A percentile compares a stretch with the other conserved stretches of the same genome.
Evolutionary conservation across 2,797 vertebrate genomes (phyloP).

Genomic region (Botia kubotai): DNA sequence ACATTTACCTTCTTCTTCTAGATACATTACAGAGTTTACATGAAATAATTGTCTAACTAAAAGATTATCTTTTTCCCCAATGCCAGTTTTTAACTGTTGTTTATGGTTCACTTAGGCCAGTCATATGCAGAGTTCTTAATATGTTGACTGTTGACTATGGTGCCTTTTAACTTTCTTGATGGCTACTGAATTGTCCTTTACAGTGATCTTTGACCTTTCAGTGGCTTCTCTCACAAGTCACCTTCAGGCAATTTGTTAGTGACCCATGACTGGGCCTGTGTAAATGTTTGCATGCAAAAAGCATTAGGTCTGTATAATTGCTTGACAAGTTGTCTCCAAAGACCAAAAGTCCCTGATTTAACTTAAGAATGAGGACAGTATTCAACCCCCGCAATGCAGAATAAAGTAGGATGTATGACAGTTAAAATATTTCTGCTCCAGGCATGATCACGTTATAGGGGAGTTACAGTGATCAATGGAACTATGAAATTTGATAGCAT

Average conservation of each 20-base stretch:
- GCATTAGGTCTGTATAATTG: conserved; percentile 39
- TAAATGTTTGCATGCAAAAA: conserved; percentile 55
- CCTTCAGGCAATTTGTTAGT: too few species aligned
- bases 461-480: conserved; percentile 76
- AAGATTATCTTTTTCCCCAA: too few species aligned
- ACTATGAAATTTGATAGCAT: conserved; percentile 78
- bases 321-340: conserved; percentile 68
- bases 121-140: conserved; percentile 1
- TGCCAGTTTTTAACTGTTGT: neutral
- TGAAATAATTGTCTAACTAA: too few species aligned
- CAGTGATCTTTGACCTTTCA: neutral
- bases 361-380: conserved; percentile 66
- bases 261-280: neutral
- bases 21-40: too few species aligned
- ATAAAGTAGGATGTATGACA: conserved; percentile 70
- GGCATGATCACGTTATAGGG: conserved; percentile 68
- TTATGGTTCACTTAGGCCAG: conserved; percentile 3
- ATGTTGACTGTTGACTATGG: neutral
- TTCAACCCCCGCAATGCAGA: conserved; percentile 71
- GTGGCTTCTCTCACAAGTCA: neutral
- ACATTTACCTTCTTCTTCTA: too few species aligned
- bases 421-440: conserved; percentile 75
- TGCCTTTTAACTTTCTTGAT: neutral
- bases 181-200: neutral
- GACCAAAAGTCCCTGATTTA: conserved; percentile 57